Evolutionary conservation across 2,888 invertebrate species (phyloP), one percentile per base, ranked within the genome.

Genomic region (Schizaphis graminum): DNA sequence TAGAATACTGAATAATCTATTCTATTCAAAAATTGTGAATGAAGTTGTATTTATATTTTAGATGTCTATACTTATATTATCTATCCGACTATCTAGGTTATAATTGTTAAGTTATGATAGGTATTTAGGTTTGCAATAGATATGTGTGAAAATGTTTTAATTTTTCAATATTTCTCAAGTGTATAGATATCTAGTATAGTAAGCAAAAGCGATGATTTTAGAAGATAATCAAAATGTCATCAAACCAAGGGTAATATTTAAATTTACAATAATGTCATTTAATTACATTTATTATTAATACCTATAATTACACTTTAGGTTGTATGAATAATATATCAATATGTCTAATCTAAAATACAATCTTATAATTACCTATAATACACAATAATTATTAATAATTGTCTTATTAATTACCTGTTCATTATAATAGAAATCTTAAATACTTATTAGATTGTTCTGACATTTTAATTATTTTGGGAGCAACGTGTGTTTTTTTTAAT

Each of bases 201-300:
- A 49, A 86, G 26, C 7, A n/a, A 57, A 35, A 89, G 21, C 85
- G 41, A 94, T 94, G 94, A 91, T 94, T 91, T 67, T 94, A 35
- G 94, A 94, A 91, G 94, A 94, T 28, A 94, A 94, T 56, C 94
- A 94, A 57, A 94, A 91, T 86, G 86, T 94, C 11, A n/a, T 61
- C 35, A 94, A 94, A 87, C 91, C 94, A 67, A 94, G 94, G 90
- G 94, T 94, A 91, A 61, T 28, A 57, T 61, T 86, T 57, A 56
- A 56, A n/a, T 57, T 28, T 53, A 10, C 21, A 0, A 85, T 57
- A 57, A 24, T 77, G 2, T 77, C 28, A 56, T 57, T 57, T 89
- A 13, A 41, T 89, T 53, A 87, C n/a, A 87, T 49, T 57, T 44
- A 24, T 41, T 61, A 77, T 35, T 77, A 35, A 77, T 77, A 35